Percentiles rank a stretch among this genome's conserved stretches.
Evolutionary conservation across 2,113 vertebrate genomes (phyloP).

Genomic region (Trematocara unimaculatum): DNA sequence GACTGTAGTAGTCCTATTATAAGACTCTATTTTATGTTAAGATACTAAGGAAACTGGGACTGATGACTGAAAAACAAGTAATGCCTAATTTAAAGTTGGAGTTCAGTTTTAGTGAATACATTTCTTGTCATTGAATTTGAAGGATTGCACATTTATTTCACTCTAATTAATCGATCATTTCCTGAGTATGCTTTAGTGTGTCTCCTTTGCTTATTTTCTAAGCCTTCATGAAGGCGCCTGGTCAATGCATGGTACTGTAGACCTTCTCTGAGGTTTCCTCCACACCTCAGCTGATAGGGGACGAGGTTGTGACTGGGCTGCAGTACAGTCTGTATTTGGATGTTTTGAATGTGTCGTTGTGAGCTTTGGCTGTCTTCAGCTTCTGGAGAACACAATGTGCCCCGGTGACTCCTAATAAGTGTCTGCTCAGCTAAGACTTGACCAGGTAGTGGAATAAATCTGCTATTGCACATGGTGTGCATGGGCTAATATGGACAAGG

Average conservation of each 20-base stretch:
- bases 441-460: constrained; percentile 6
- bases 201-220: constrained; percentile 71
- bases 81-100: neutral
- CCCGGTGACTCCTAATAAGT: neutral
- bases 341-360: constrained; percentile 51
- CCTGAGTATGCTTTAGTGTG: constrained; percentile 72
- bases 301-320: constrained; percentile 70
- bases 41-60: neutral
- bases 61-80: neutral
- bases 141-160: constrained; percentile 52
- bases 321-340: constrained; percentile 51
- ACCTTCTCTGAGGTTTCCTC: neutral
- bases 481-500: constrained; percentile 1
- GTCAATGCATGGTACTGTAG: constrained; percentile 70
- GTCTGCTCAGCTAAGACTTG: neutral
- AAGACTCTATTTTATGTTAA: neutral
- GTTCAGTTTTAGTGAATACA: neutral
- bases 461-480: neutral
- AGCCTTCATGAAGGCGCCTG: constrained; percentile 70
- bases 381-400: constrained; percentile 7
- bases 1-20: neutral
- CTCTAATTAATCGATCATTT: constrained; percentile 67
- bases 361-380: constrained; percentile 33
- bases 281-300: constrained; percentile 60
- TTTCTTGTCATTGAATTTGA: neutral